These are phyloP conservation scores for Smittia aterrima DNA, from an alignment of 2,888 invertebrate genomes.

Conservation along the genomic window DNA sequence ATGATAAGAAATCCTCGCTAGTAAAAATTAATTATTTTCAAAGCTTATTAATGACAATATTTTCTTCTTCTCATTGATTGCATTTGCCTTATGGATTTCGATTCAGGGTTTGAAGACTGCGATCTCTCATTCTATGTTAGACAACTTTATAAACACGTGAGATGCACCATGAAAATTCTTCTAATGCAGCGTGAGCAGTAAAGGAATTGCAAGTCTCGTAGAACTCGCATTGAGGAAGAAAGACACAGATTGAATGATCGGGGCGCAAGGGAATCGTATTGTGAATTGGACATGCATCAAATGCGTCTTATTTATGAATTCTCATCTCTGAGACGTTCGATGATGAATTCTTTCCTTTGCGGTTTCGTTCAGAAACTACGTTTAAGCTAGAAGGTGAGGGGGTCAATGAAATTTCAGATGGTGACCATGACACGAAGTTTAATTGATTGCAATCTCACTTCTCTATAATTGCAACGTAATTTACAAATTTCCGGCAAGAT, in stretches of 20 bases:
- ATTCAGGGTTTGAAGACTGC: not conserved
- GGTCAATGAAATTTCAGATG: no score
- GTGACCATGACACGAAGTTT: no score
- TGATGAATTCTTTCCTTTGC: constrained; percentile 1
- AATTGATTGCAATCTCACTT: no score
- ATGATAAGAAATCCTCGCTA: constrained; percentile 18
- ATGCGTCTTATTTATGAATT: constrained; percentile 29
- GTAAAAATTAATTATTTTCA: constrained; percentile 23
- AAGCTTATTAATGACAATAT: constrained; percentile 21
- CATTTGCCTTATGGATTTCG: not conserved
- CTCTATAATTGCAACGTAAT: no score
- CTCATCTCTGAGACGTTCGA: not conserved
- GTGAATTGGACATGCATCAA: constrained; percentile 41
- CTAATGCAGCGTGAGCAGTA: constrained; percentile 28
- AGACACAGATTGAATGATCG: constrained; percentile 25
- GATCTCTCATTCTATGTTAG: not conserved
- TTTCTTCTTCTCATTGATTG: not conserved
- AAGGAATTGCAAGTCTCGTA: constrained; percentile 10
- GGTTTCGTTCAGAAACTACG: not conserved
- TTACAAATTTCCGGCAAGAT: no score
- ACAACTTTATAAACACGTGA: no score
- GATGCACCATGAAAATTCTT: constrained; percentile 14
- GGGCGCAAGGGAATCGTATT: constrained; percentile 23
- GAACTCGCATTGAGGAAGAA: not conserved
- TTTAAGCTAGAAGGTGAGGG: not conserved